Conservation (phyloP, 1,140 invertebrate genomes). For the Brachionus angularis region DNA sequence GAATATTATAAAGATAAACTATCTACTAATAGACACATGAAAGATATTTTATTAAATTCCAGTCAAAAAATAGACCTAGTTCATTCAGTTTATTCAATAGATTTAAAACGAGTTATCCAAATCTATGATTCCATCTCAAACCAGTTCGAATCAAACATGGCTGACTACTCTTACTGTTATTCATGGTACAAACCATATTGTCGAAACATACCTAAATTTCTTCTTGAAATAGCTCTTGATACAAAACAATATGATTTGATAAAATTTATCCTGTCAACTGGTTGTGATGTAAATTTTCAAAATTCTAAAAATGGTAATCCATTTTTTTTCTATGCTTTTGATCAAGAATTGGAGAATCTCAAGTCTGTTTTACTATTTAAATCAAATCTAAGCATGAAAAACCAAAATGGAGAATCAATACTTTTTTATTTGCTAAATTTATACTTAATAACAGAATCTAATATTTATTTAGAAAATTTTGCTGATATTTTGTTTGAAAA, state of each 20-base stretch:
- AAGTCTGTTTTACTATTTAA: background rate
- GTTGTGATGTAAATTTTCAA: constrained; percentile 24
- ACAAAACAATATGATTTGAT: constrained; percentile 12
- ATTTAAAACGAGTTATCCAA: background rate
- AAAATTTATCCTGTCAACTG: background rate
- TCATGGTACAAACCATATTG: constrained; percentile 16
- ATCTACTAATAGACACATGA: background rate
- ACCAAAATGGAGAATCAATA: constrained; percentile 8
- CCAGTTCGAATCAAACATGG: background rate
- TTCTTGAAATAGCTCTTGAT: constrained; percentile 24
- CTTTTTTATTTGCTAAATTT: constrained; percentile 27
- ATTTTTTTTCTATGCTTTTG: constrained; percentile 20
- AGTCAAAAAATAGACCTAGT: background rate
- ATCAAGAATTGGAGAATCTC: background rate
- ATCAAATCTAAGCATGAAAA: constrained; percentile 17
- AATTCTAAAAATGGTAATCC: constrained; percentile 36
- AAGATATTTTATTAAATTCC: background rate
- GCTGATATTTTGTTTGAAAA: background rate
- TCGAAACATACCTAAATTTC: constrained; percentile 22
- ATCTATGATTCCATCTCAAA: background rate
- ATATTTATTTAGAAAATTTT: background rate
- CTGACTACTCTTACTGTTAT: constrained; percentile 31
- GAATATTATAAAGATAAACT: background rate
- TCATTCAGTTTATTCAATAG: constrained; percentile 23
- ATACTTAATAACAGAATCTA: background rate